These are phyloP conservation scores for Meloidogyne chitwoodi DNA, from an alignment of 1,140 invertebrate genomes.

Conservation along the genomic window DNA sequence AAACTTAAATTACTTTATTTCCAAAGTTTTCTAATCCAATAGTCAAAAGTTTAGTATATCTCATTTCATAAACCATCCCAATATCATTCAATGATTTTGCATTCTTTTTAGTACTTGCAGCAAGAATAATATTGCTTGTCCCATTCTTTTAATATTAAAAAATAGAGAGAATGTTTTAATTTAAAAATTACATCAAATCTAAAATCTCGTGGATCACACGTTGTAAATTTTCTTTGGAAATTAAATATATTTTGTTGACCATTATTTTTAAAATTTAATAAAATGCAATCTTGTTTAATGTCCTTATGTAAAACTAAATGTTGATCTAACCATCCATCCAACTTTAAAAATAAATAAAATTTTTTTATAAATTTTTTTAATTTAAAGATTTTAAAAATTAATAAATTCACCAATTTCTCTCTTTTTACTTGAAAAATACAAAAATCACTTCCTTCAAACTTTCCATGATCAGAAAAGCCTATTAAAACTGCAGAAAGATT, in stretches of 20 bases:
- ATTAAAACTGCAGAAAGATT: constrained; percentile 72
- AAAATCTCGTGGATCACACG: constrained; percentile 84
- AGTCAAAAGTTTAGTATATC: constrained; percentile 27
- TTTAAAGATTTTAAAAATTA: not conserved
- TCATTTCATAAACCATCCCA: constrained; percentile 25
- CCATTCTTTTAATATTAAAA: constrained; percentile 38
- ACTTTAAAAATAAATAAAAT: constrained; percentile 20
- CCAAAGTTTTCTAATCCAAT: not conserved
- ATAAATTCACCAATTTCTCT: not conserved
- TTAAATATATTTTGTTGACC: constrained; percentile 64
- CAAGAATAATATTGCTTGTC: constrained; percentile 54
- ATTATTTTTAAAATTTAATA: constrained; percentile 65
- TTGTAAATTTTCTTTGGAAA: constrained; percentile 79
- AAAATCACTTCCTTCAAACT: constrained; percentile 74
- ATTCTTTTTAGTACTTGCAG: constrained; percentile 27
- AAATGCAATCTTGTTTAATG: constrained; percentile 72
- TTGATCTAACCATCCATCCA: constrained; percentile 34
- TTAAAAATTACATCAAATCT: constrained; percentile 67
- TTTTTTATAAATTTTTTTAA: not conserved
- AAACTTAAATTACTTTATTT: not conserved
- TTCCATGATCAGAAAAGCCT: constrained; percentile 85
- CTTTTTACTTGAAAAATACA: constrained; percentile 65
- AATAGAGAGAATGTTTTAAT: not conserved
- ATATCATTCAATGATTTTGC: constrained; percentile 23
- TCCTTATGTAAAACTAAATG: constrained; percentile 62